Percentiles rank a stretch among this genome's conserved stretches.
These are phyloP conservation scores for Oxytorus armatus DNA, from an alignment of 2,888 invertebrate species.

Conservation along the genomic window DNA sequence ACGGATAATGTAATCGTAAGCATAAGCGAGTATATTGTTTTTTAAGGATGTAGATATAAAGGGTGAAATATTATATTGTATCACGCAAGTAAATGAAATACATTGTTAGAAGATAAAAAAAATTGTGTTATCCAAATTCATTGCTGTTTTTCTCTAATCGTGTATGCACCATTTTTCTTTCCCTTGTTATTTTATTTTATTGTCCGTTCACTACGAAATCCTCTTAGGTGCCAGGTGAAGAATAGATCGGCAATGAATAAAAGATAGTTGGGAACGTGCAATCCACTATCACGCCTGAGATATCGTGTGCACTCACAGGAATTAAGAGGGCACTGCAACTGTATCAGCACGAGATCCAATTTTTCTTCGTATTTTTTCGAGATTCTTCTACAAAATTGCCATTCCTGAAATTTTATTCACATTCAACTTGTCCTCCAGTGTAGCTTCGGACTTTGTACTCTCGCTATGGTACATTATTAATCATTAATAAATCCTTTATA, in stretches of 20 bases:
- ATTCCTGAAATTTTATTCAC: not conserved
- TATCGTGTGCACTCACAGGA: slow-evolving; percentile 55
- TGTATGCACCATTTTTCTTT: slow-evolving; percentile 12
- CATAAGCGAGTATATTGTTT: slow-evolving; percentile 73
- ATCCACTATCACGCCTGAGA: slow-evolving; percentile 57
- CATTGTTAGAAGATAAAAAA: slow-evolving; percentile 72
- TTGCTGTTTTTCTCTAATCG: slow-evolving; percentile 17
- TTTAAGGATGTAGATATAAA: slow-evolving; percentile 74
- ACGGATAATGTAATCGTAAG: slow-evolving; percentile 69
- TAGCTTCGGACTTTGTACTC: too few species aligned
- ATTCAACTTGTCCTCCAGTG: not conserved
- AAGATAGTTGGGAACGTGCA: slow-evolving; percentile 52
- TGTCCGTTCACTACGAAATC: slow-evolving; percentile 22
- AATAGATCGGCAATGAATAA: slow-evolving; percentile 57
- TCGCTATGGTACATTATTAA: too few species aligned
- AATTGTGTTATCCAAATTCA: slow-evolving; percentile 32
- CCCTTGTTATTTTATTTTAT: too few species aligned
- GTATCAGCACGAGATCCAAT: not conserved
- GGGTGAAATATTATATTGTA: slow-evolving; percentile 72
- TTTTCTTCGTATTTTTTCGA: slow-evolving; percentile 14
- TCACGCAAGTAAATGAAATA: slow-evolving; percentile 72
- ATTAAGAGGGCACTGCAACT: slow-evolving; percentile 38
- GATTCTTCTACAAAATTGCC: slow-evolving; percentile 10
- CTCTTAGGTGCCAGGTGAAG: slow-evolving; percentile 21
- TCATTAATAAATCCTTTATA: too few species aligned